Conservation (phyloP, 2,888 invertebrate genomes). For the Emmelina monodactyla region DNA sequence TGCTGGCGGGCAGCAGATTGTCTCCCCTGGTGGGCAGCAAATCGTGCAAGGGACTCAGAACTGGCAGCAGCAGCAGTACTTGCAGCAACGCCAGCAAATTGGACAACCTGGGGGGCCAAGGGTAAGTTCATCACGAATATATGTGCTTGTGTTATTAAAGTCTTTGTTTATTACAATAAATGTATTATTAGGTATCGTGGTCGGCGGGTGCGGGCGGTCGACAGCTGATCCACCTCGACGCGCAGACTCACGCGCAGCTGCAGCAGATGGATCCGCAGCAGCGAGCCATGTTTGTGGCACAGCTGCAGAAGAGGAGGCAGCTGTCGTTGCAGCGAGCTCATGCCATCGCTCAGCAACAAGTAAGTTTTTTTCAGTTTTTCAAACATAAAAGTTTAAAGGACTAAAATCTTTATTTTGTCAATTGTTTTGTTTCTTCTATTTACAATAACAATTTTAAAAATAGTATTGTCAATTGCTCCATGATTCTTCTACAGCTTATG, state of each 20-base stretch:
- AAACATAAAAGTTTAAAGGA: no score
- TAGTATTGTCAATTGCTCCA: constrained; percentile 1
- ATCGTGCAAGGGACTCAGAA: constrained; percentile 53
- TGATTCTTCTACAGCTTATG: no score
- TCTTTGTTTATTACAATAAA: no score
- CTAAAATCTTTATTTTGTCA: no score
- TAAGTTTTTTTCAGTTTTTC: constrained; percentile 14
- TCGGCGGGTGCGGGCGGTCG: constrained; percentile 58
- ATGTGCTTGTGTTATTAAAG: no score
- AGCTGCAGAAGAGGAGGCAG: constrained; percentile 72
- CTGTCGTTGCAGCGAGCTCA: constrained; percentile 62
- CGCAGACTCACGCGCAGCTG: constrained; percentile 82
- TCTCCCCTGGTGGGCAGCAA: constrained; percentile 52
- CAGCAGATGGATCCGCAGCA: constrained; percentile 85
- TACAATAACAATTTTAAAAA: no score
- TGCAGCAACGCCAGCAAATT: constrained; percentile 58
- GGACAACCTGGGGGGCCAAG: constrained; percentile 61
- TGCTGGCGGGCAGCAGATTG: constrained; percentile 54
- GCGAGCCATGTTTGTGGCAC: constrained; percentile 80
- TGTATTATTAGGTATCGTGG: constrained; percentile 52
- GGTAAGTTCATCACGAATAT: constrained; percentile 30
- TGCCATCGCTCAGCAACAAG: constrained; percentile 54
- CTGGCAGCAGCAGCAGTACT: constrained; percentile 60
- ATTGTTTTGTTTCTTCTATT: no score
- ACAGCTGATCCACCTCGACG: constrained; percentile 82